These are phyloP conservation scores for Drosophila histrio DNA, from an alignment of 2,888 invertebrate genomes.

Conservation along the genomic window DNA sequence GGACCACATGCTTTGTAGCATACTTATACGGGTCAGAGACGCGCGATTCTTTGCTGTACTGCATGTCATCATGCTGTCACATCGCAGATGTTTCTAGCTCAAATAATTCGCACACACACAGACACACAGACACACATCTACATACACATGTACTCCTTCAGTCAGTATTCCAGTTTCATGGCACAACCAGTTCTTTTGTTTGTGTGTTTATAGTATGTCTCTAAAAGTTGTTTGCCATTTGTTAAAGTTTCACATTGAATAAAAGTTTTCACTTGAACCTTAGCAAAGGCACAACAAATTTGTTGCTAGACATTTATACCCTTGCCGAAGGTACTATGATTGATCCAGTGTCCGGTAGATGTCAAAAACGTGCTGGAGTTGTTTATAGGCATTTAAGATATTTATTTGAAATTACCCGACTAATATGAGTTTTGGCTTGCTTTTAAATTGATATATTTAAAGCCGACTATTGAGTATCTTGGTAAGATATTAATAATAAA, in stretches of 20 bases:
- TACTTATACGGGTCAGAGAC: constrained; percentile 72
- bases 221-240: constrained; percentile 65
- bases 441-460: neutral
- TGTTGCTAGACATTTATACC: neutral
- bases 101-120: constrained; percentile 48
- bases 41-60: constrained; percentile 40
- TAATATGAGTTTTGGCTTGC: too few relatives aligned
- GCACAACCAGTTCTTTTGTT: constrained; percentile 37
- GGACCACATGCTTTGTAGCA: constrained; percentile 57
- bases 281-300: constrained; percentile 2
- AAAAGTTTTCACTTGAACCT: constrained; percentile 49
- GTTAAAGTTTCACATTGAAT: constrained; percentile 55
- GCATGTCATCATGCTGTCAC: constrained; percentile 71
- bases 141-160: constrained; percentile 1
- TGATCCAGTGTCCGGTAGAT: neutral
- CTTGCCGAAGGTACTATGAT: neutral
- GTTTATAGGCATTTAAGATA: too few relatives aligned
- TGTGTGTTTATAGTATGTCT: constrained; percentile 31
- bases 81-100: constrained; percentile 72
- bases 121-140: constrained; percentile 4
- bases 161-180: constrained; percentile 35
- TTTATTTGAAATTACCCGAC: too few relatives aligned
- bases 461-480: too few relatives aligned
- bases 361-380: neutral
- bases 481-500: too few relatives aligned